Evolutionary conservation across 2,113 vertebrate genomes (phyloP).

Genomic region (Corvus cornix): DNA sequence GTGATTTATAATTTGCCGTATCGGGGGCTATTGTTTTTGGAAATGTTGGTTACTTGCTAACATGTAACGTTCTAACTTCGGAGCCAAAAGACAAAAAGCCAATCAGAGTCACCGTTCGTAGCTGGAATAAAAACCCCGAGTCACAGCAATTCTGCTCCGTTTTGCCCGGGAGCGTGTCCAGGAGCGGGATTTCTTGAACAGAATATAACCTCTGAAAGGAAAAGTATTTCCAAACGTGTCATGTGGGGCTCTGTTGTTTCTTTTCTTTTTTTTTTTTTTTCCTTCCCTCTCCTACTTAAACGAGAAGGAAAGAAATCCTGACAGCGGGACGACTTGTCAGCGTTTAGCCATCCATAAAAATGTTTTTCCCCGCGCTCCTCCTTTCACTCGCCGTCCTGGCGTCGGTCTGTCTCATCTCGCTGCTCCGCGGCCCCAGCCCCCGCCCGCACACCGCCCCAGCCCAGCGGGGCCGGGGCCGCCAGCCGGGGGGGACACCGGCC

Average conservation of each 20-base stretch:
- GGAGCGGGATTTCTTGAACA: slow-evolving; percentile 5
- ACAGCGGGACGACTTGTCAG: slow-evolving; percentile 46
- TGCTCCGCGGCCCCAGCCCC: slow-evolving; percentile 29
- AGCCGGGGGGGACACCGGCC: background rate
- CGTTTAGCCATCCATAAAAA: slow-evolving; percentile 57
- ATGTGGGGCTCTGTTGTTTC: background rate
- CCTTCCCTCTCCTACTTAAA: background rate
- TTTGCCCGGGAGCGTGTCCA: slow-evolving; percentile 11
- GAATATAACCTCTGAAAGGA: slow-evolving; percentile 13
- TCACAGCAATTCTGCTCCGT: background rate
- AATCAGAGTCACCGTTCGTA: background rate
- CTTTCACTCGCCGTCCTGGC: slow-evolving; percentile 71
- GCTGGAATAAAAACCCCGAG: background rate
- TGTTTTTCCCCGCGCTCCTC: slow-evolving; percentile 41
- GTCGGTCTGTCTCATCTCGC: slow-evolving; percentile 73
- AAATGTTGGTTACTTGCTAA: background rate
- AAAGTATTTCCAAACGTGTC: slow-evolving; percentile 35
- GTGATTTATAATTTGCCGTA: background rate
- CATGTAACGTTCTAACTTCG: background rate
- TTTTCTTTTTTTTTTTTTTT: background rate
- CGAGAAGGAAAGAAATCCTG: background rate
- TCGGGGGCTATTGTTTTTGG: background rate
- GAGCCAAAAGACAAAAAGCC: background rate
- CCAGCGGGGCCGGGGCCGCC: background rate
- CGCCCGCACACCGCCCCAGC: slow-evolving; percentile 21